Evolutionary conservation across 2,797 vertebrate genomes (phyloP), one percentile per base, ranked within the genome.

Genomic region (Chaenodraco wilsoni): DNA sequence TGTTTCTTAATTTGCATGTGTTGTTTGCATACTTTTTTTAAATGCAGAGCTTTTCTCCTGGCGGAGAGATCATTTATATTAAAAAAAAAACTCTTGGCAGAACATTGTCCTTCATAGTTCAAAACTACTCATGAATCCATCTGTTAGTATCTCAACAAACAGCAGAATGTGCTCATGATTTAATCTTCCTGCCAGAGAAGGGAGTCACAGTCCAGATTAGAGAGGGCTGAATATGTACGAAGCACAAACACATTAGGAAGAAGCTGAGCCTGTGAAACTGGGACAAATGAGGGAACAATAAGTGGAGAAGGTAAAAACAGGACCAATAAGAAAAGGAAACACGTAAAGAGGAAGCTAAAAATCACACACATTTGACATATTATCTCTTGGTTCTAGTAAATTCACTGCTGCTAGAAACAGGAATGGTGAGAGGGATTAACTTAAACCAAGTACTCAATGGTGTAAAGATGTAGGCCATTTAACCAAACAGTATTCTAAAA

Each of bases 51-150:
- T 27, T 27, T 27, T 27, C 27, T 27, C 27, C 27, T 27, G 4
- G 41, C 14, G 17, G 8, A n/a, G 5, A 69, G 15, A 40, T 3
- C 16, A 33, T 41, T 69, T 59, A 61, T 68, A 74, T 48, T 57
- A 21, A 11, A 64, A 43, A 43, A 46, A 33, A 15, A 6, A 12
- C 23, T 54, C 21, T 64, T 48, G 69, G 59, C 65, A 57, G 12
- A 48, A 66, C 63, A 11, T 66, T 51, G n/a, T 52, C 16, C 44
- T 60, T 72, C 17, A 51, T 48, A 44, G 59, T 65, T 72, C 44
- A 64, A 70, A 81, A 79, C 63, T 44, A 66, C 46, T 65, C 54
- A 79, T 33, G 50, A 57, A 49, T 79, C 82, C 84, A 87, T 88
- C 81, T 89, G 88, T 57, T 82, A 72, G 63, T 67, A 74, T 67